Evolutionary conservation across 2,797 vertebrate species (phyloP), one percentile per base, ranked within the genome.

Genomic region (Megalops cyprinoides): DNA sequence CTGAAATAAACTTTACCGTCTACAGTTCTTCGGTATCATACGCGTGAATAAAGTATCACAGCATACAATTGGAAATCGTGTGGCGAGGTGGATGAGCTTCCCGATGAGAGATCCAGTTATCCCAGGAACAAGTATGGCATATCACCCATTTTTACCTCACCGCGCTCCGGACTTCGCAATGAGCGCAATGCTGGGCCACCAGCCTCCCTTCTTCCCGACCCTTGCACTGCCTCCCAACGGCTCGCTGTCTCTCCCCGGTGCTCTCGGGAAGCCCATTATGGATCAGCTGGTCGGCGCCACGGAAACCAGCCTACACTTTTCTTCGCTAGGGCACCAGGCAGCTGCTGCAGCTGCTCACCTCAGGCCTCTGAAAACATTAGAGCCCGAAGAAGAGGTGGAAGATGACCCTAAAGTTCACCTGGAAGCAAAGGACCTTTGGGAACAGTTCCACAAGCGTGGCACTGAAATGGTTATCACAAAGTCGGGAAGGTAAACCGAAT

Each of bases 391-490:
- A 81, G 89, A 92, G 78, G 91, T 92, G 39, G 95, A 97, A 79
- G 96, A 97, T 12, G 97, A 98, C 85, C 96, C 97, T 0, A 95
- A 95, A 90, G 96, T 98, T 85, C 95, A 94, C 83, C 87, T 99
- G 87, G 97, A 99, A 90, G 95, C 94, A 84, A 94, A 93, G 85
- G 96, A 97, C 20, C 96, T 98, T 84, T 99, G 97, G 97, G 96
- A 94, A 79, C 95, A 96, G 88, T 99, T 99, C 92, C 96, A 99
- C 92, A 95, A 93, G 86, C 90, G 93, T 85, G 96, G 96, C 80
- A 98, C 97, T 0, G 97, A 99, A 91, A 99, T 99, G 97, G 96
- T 98, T 86, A 99, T 99, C 79, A 99, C 97, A 58, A 99, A 98
- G 90, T 98, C 97, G 0, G 97, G 97, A 89, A 98, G 97, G 97